Evolutionary conservation across 2,113 vertebrate species (phyloP).

Genomic region (Platysternon megacephalum): DNA sequence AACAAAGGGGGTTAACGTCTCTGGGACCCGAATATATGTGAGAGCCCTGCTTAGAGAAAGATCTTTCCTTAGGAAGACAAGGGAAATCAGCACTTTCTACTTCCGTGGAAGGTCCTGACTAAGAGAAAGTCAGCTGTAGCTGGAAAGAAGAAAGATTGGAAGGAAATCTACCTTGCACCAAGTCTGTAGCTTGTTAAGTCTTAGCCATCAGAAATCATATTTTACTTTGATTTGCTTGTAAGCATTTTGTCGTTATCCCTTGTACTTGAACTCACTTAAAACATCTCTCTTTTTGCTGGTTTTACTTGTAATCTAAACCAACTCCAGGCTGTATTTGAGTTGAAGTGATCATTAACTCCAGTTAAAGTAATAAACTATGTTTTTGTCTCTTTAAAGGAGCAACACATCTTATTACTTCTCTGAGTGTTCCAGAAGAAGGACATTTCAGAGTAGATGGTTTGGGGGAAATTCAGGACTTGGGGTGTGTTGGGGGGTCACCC

Average conservation of each 20-base stretch:
- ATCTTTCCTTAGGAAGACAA: background rate
- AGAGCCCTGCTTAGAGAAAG: background rate
- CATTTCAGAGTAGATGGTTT: too few relatives aligned
- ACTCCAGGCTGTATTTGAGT: background rate
- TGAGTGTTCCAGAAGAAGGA: too few relatives aligned
- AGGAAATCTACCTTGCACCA: background rate
- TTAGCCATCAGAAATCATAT: background rate
- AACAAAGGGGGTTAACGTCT: background rate
- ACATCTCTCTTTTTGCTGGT: background rate
- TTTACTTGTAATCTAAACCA: background rate
- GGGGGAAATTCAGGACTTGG: too few relatives aligned
- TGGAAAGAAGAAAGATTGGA: background rate
- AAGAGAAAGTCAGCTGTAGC: background rate
- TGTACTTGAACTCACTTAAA: background rate
- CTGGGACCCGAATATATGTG: background rate
- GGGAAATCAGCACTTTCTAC: background rate
- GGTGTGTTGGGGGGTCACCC: too few relatives aligned
- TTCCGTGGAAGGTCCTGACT: background rate
- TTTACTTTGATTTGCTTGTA: background rate
- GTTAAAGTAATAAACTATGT: background rate
- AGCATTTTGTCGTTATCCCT: background rate
- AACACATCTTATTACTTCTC: too few relatives aligned
- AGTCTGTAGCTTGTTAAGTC: background rate
- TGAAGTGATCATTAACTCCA: background rate
- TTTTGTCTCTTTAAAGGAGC: too few relatives aligned